Conservation (phyloP, 2,888 invertebrate species). For the Sesamia inferens region DNA sequence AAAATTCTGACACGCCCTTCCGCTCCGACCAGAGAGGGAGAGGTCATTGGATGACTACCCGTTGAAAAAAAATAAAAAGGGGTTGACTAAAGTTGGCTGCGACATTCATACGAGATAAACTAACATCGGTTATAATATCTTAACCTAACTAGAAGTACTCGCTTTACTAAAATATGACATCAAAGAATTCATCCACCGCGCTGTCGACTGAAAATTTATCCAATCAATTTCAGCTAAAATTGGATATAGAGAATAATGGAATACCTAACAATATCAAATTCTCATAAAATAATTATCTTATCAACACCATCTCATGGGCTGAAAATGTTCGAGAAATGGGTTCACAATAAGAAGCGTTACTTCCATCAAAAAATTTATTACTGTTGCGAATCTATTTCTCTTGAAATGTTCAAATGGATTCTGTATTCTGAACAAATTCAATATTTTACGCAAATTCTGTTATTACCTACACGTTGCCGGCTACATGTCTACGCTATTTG, state of each 20-base stretch:
- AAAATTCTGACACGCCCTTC: no score
- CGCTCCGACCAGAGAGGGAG: no score
- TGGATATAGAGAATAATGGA: neutral
- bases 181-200: neutral
- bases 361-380: slow-evolving; percentile 20
- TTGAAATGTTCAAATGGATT: slow-evolving; percentile 32
- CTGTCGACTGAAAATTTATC: neutral
- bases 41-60: no score
- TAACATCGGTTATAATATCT: neutral
- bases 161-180: neutral
- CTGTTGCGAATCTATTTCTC: neutral
- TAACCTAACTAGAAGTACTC: neutral
- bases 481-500: neutral
- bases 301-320: neutral
- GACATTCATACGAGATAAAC: no score
- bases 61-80: no score
- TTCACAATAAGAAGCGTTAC: neutral
- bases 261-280: neutral
- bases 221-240: neutral
- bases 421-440: slow-evolving; percentile 14
- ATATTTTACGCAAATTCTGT: slow-evolving; percentile 14
- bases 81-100: no score
- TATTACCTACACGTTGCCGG: neutral
- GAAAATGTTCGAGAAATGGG: neutral
- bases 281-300: neutral